These are phyloP conservation scores for Scolopax rusticola DNA, from an alignment of 2,797 vertebrate genomes.

Conservation along the genomic window DNA sequence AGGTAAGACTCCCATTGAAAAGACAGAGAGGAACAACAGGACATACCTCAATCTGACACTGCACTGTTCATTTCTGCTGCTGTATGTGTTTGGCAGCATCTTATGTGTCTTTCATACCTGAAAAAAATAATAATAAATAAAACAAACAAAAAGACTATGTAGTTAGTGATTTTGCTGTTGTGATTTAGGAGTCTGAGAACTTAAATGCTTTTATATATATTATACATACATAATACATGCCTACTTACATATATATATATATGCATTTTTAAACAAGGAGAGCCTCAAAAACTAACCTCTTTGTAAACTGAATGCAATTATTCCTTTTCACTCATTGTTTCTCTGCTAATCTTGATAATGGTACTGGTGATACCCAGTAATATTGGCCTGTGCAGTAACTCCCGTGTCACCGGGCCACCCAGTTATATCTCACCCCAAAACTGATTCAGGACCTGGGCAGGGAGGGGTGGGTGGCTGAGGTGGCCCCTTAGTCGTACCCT, in stretches of 20 bases:
- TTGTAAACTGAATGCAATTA: background rate
- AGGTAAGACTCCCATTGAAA: background rate
- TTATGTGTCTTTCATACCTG: background rate
- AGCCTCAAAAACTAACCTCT: background rate
- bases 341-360: background rate
- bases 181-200: background rate
- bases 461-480: background rate
- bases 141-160: background rate
- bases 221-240: rapidly evolving
- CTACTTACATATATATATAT: background rate
- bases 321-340: background rate
- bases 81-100: background rate
- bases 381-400: background rate
- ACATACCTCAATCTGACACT: background rate
- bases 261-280: background rate
- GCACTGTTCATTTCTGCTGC: background rate
- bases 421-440: background rate
- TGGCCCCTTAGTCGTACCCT: background rate
- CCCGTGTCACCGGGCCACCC: background rate
- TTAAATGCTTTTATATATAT: background rate
- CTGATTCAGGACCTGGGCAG: background rate
- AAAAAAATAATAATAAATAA: background rate
- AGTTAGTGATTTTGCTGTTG: background rate
- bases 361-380: background rate
- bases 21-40: background rate